Evolutionary conservation across 2,113 vertebrate species (phyloP).

Genomic region (Bothrops jararaca): DNA sequence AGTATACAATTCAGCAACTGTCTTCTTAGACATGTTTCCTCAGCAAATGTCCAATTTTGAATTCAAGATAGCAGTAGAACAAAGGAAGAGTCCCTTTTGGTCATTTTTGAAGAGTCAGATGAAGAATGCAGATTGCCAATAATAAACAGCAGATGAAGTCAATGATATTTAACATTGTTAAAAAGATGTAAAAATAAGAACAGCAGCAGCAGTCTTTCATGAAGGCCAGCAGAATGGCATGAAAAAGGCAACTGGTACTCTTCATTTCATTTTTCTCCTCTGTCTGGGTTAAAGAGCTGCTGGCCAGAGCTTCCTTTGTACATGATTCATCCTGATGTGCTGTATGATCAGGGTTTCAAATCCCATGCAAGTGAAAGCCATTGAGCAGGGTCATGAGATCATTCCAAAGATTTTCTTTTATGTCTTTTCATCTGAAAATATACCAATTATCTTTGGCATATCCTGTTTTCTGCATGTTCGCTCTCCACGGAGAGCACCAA

Average conservation of each 20-base stretch:
- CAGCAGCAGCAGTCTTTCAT: neutral
- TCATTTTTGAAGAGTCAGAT: neutral
- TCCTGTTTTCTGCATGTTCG: neutral
- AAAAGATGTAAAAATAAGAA: neutral
- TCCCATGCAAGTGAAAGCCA: neutral
- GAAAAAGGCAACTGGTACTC: neutral
- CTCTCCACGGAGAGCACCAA: neutral
- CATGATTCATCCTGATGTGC: neutral
- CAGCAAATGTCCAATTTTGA: neutral
- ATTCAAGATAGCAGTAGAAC: neutral
- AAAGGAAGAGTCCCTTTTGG: neutral
- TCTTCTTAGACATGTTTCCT: neutral
- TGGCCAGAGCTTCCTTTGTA: neutral
- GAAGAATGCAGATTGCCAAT: neutral
- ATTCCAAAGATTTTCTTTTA: neutral
- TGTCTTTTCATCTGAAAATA: neutral
- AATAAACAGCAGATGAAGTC: neutral
- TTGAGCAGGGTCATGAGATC: neutral
- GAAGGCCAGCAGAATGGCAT: neutral
- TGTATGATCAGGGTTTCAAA: neutral
- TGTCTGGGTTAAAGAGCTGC: neutral
- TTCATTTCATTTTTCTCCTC: neutral
- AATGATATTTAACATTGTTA: neutral
- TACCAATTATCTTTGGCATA: neutral
- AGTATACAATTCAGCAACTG: neutral